Percentiles rank a stretch among this genome's conserved stretches.
phyloP scores from a whole-genome alignment of 2,888 invertebrate genomes.

The Boloria euphrosyne region DNA sequence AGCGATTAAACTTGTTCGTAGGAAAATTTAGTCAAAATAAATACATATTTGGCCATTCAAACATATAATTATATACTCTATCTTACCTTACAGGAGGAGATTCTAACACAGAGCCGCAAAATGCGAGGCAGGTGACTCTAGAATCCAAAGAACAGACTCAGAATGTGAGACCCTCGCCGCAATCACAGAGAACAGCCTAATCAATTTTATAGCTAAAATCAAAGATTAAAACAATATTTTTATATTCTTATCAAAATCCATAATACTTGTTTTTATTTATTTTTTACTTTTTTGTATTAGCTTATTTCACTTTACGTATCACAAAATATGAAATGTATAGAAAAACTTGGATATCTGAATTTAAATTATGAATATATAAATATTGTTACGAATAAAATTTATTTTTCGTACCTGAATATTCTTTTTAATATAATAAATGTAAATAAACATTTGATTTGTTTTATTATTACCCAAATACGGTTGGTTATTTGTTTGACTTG shows the following conservation, averaged over 20 bases:
- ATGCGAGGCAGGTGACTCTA: conserved; percentile 45
- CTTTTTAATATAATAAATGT: conserved; percentile 22
- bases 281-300: no score
- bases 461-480: background rate
- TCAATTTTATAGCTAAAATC: background rate
- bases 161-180: conserved; percentile 42
- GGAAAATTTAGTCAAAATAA: no score
- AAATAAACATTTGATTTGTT: conserved; percentile 3
- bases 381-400: background rate
- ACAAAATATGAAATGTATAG: background rate
- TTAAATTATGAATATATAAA: background rate
- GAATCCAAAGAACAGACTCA: conserved; percentile 49
- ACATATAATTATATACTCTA: no score
- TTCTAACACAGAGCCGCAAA: conserved; percentile 45
- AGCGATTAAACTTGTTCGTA: no score
- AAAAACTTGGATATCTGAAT: background rate
- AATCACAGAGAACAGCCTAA: conserved; percentile 44
- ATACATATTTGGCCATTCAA: no score
- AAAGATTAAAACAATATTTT: background rate
- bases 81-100: conserved; percentile 45
- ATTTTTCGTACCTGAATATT: conserved; percentile 27
- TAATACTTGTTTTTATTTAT: background rate
- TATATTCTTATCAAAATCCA: background rate
- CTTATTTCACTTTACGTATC: background rate
- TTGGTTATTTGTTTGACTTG: no score